Conservation (phyloP, 2,888 invertebrate genomes). For the Cheilosia scutellata region DNA sequence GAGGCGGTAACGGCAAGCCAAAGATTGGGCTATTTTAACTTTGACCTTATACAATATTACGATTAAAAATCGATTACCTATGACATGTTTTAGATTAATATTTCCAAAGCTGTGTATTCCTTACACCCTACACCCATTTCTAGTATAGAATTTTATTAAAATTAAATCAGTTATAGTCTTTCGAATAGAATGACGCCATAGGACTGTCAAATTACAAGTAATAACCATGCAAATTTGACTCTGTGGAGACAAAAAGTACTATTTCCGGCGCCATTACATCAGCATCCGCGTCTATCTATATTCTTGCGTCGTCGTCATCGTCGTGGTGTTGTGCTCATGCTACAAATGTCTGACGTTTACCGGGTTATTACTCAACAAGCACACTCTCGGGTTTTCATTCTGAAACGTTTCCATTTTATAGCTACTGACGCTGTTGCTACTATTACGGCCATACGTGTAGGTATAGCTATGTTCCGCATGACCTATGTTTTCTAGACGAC, state of each 20-base stretch:
- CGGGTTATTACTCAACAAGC: conserved; percentile 57
- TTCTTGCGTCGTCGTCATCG: not conserved
- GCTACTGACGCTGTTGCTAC: not conserved
- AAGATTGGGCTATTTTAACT: too few relatives aligned
- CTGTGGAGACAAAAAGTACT: conserved; percentile 22
- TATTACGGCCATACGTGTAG: not conserved
- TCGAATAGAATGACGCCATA: conserved; percentile 1
- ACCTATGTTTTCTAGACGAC: conserved; percentile 47
- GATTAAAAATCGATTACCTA: not conserved
- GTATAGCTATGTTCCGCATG: conserved; percentile 6
- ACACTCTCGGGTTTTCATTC: conserved; percentile 35
- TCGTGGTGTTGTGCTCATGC: not conserved
- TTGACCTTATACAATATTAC: too few relatives aligned
- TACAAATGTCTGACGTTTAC: conserved; percentile 53
- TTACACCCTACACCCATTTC: not conserved
- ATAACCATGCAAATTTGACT: conserved; percentile 63
- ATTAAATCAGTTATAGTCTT: conserved; percentile 17
- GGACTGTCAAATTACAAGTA: conserved; percentile 31
- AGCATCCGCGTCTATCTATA: conserved; percentile 37
- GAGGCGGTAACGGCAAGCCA: too few relatives aligned
- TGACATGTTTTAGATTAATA: not conserved
- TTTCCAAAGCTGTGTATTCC: not conserved
- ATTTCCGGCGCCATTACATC: conserved; percentile 64
- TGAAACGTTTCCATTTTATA: conserved; percentile 18
- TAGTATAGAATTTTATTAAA: not conserved